A percentile compares a stretch with the other conserved stretches of the same genome.
Conservation (phyloP, 2,113 vertebrate genomes). For the Gadus chalcogrammus region DNA sequence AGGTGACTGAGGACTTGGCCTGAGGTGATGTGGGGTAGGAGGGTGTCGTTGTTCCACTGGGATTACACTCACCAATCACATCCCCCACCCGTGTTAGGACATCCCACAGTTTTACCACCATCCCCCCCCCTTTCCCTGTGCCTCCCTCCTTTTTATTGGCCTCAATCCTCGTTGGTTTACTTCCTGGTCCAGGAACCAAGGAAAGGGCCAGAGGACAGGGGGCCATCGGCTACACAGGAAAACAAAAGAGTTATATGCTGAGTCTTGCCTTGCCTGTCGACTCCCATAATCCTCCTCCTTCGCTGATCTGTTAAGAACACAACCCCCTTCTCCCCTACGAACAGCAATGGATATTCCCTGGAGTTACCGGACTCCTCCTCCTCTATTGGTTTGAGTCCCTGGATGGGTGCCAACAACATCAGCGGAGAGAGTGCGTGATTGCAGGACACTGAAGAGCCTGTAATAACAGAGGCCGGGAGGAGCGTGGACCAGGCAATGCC, state of each 20-base stretch:
- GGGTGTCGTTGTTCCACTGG: conserved; percentile 51
- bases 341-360: background rate
- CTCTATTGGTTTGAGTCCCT: conserved; percentile 44
- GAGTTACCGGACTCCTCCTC: conserved; percentile 3
- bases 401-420: conserved; percentile 64
- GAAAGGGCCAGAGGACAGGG: background rate
- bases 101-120: conserved; percentile 49
- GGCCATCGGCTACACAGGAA: background rate
- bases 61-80: conserved; percentile 52
- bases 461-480: conserved; percentile 65
- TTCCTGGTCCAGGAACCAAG: too few species aligned
- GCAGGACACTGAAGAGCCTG: conserved; percentile 62
- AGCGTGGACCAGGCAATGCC: conserved; percentile 53
- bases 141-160: conserved; percentile 39
- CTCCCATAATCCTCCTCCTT: conserved; percentile 35
- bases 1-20: conserved; percentile 44
- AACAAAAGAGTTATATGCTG: background rate
- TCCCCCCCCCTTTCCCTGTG: conserved; percentile 9
- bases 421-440: conserved; percentile 63
- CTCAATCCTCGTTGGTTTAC: conserved; percentile 25
- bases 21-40: conserved; percentile 28
- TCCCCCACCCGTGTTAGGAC: conserved; percentile 35
- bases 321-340: background rate
- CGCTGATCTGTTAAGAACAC: background rate
- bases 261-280: conserved; percentile 3